phyloP scores from a whole-genome alignment of 92 coral and sea anemone species.

The Epizoanthus rinbou region DNA sequence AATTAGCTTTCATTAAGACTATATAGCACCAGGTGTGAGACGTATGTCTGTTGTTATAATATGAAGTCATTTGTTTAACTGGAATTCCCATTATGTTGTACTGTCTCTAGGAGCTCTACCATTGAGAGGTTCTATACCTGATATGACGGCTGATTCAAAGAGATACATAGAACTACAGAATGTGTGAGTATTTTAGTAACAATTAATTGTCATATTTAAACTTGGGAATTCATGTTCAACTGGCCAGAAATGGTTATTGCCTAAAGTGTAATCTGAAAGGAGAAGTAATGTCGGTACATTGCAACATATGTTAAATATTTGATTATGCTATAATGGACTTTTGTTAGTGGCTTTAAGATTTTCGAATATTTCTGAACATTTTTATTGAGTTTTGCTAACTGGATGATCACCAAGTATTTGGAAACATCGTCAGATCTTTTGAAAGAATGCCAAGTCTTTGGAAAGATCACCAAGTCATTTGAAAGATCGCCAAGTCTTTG shows the following conservation, averaged over 20 bases:
- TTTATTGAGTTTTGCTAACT: too few species aligned
- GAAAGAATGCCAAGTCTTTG: too few species aligned
- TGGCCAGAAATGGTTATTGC: neutral
- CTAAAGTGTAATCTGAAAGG: neutral
- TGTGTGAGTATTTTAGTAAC: slow-evolving; percentile 60
- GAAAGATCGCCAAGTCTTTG: too few species aligned
- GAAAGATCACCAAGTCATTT: too few species aligned
- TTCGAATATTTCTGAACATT: too few species aligned
- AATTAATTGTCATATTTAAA: neutral
- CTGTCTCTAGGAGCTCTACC: slow-evolving; percentile 76
- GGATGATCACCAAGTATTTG: too few species aligned
- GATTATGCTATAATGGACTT: too few species aligned
- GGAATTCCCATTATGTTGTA: neutral
- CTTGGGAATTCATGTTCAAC: neutral
- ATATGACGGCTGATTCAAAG: slow-evolving; percentile 98
- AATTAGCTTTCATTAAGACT: neutral
- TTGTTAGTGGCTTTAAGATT: too few species aligned
- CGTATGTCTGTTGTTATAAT: neutral
- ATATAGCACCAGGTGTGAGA: neutral
- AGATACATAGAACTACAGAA: slow-evolving; percentile 90
- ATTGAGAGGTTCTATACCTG: slow-evolving; percentile 95
- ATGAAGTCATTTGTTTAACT: too few species aligned
- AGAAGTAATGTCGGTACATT: neutral
- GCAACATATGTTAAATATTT: too few species aligned
- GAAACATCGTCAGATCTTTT: too few species aligned